These are phyloP conservation scores for Tinea trinotella DNA, from an alignment of 2,888 invertebrate genomes.

Conservation along the genomic window DNA sequence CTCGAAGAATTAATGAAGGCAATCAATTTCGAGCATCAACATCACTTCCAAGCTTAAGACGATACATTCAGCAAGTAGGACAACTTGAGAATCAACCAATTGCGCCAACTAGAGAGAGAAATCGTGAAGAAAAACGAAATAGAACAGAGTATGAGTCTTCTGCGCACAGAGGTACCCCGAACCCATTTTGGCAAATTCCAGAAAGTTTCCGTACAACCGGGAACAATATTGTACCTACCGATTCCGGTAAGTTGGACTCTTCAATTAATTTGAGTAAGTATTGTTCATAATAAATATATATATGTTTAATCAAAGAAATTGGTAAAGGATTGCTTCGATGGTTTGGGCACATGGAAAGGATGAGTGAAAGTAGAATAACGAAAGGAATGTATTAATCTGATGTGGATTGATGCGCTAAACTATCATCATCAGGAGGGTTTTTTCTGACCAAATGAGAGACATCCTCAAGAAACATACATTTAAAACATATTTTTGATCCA, in stretches of 20 bases:
- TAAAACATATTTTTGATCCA: no score
- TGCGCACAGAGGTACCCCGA: not conserved
- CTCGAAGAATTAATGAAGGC: not conserved
- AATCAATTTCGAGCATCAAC: conserved; percentile 4
- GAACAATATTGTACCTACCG: conserved; percentile 38
- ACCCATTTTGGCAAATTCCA: conserved; percentile 11
- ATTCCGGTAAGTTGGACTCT: conserved; percentile 40
- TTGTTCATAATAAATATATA: not conserved
- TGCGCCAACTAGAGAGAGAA: not conserved
- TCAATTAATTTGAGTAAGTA: not conserved
- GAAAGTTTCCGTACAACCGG: conserved; percentile 22
- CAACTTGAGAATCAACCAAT: not conserved
- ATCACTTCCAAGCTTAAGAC: not conserved
- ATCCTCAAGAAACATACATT: no score
- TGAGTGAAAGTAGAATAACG: no score
- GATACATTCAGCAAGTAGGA: not conserved
- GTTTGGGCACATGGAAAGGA: no score
- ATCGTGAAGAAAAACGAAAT: not conserved
- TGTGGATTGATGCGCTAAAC: no score
- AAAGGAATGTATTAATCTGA: no score
- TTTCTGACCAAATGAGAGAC: no score
- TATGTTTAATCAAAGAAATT: no score
- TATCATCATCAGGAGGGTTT: no score
- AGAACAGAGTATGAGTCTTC: not conserved
- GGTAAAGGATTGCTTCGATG: no score